Evolutionary conservation across 1,140 invertebrate species (phyloP).

Genomic region (Archegozetes longisetosus): DNA sequence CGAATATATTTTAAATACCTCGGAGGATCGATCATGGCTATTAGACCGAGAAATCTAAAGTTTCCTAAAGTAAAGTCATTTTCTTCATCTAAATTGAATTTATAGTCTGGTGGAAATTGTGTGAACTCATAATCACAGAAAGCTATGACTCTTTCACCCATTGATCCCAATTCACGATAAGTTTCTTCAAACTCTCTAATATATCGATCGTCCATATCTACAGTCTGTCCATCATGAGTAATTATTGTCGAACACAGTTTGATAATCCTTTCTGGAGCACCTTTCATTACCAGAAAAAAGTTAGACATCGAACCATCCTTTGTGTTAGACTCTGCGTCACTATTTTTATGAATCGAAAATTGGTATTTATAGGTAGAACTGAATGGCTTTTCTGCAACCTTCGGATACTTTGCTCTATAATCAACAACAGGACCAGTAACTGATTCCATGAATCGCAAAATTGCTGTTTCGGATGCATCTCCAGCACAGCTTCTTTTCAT

Average conservation of each 20-base stretch:
- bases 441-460: slow-evolving; percentile 25
- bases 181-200: slow-evolving; percentile 35
- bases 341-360: neutral
- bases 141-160: slow-evolving; percentile 31
- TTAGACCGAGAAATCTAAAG: slow-evolving; percentile 30
- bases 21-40: slow-evolving; percentile 31
- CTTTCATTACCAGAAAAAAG: slow-evolving; percentile 24
- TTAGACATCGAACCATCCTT: neutral
- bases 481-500: slow-evolving; percentile 16
- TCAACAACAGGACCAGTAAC: slow-evolving; percentile 13
- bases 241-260: slow-evolving; percentile 39
- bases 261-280: slow-evolving; percentile 25
- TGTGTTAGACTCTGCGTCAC: too few relatives aligned
- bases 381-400: slow-evolving; percentile 29
- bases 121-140: slow-evolving; percentile 36
- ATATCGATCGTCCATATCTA: slow-evolving; percentile 30
- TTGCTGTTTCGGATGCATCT: slow-evolving; percentile 27
- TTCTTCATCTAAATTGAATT: slow-evolving; percentile 32
- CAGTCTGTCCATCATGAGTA: slow-evolving; percentile 29
- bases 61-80: slow-evolving; percentile 28
- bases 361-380: slow-evolving; percentile 15
- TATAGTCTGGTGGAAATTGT: slow-evolving; percentile 29
- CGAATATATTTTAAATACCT: too few relatives aligned
- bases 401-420: slow-evolving; percentile 21
- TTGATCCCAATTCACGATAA: slow-evolving; percentile 31